Evolutionary conservation across 2,797 vertebrate species (phyloP).

Genomic region (Xenops minutus): DNA sequence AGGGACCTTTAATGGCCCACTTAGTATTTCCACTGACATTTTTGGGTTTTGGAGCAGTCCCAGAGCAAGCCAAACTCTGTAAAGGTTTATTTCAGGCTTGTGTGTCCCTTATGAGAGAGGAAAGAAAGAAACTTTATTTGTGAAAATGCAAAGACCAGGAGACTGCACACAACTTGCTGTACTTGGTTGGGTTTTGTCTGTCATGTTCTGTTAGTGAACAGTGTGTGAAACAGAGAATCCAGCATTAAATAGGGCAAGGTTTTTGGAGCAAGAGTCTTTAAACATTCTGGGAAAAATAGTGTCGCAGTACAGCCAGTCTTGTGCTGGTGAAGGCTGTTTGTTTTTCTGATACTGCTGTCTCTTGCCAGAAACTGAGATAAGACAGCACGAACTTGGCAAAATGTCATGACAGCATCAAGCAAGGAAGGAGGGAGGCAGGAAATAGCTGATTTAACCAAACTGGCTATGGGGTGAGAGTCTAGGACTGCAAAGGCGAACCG

Average conservation of each 20-base stretch:
- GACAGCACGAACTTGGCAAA: neutral
- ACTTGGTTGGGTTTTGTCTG: neutral
- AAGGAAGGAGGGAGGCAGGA: neutral
- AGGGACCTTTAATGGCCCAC: neutral
- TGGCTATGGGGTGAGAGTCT: neutral
- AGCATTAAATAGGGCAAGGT: neutral
- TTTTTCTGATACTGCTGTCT: neutral
- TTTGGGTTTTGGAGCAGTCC: neutral
- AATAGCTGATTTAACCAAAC: conserved; percentile 3
- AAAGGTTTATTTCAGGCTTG: neutral
- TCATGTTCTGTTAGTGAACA: neutral
- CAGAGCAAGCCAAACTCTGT: neutral
- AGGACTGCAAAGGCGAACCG: neutral
- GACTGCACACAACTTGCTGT: neutral
- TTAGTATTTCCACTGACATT: neutral
- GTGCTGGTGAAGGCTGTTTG: neutral
- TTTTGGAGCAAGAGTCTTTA: neutral
- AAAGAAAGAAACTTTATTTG: neutral
- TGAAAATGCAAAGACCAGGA: neutral
- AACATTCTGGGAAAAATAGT: conserved; percentile 4
- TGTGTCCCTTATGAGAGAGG: neutral
- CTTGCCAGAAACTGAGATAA: neutral
- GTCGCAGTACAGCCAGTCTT: neutral
- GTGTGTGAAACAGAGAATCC: neutral
- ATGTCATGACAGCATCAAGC: neutral